Evolutionary conservation across 2,113 vertebrate genomes (phyloP).

Genomic region (Atlantisia rogersi): DNA sequence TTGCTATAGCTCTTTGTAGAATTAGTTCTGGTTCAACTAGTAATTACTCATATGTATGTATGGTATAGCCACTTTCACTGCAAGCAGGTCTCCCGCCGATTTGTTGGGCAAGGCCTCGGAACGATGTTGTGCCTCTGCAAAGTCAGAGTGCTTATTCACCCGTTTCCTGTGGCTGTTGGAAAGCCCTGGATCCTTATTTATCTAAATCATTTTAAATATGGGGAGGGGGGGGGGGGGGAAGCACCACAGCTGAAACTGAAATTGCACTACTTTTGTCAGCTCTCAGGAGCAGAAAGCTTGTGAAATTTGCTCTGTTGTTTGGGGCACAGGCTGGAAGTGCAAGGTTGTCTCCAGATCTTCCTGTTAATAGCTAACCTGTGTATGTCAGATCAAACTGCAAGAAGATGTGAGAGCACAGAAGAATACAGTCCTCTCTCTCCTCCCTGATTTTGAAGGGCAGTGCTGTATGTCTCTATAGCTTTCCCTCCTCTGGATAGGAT

Average conservation of each 20-base stretch:
- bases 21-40: conserved; percentile 60
- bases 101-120: not conserved
- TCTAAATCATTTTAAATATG: not conserved
- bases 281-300: not conserved
- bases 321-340: not conserved
- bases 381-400: not conserved
- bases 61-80: not conserved
- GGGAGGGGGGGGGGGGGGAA: accelerated
- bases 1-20: conserved; percentile 28
- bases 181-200: not conserved
- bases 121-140: not conserved
- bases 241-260: not conserved
- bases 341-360: not conserved
- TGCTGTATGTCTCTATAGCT: not conserved
- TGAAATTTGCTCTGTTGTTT: not conserved
- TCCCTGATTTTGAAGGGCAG: not conserved
- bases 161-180: not conserved
- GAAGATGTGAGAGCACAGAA: not conserved
- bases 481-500: not conserved
- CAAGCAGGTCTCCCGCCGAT: not conserved
- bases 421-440: not conserved
- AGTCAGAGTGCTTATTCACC: not conserved
- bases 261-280: not conserved
- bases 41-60: conserved; percentile 26
- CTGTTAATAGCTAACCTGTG: not conserved